phyloP scores from a whole-genome alignment of 1,140 invertebrate species.

The Melitaea cinxia region DNA sequence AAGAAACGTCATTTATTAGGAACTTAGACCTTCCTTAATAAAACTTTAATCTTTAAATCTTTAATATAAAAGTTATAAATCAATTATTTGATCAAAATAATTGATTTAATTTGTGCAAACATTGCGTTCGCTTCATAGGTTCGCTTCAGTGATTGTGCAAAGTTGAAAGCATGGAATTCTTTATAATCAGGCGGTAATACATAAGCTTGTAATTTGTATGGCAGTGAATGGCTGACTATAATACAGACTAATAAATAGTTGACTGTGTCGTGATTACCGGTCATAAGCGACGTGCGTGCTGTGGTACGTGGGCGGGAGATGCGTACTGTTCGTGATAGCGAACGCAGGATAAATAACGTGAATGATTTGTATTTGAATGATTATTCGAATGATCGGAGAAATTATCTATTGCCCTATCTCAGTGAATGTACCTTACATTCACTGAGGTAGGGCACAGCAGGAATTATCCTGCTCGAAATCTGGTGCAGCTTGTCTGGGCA shows the following conservation, averaged over 20 bases:
- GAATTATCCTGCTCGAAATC: no score
- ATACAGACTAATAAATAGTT: conserved; percentile 21
- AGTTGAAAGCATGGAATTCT: background rate
- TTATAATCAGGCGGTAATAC: no score
- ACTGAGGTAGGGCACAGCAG: no score
- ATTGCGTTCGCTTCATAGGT: no score
- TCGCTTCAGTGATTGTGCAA: background rate
- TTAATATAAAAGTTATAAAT: no score
- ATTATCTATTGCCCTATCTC: background rate
- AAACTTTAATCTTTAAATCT: background rate
- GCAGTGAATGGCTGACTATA: background rate
- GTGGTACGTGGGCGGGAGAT: conserved; percentile 30
- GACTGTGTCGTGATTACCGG: conserved; percentile 30
- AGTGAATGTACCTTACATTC: no score
- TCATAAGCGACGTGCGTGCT: conserved; percentile 38
- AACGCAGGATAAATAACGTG: conserved; percentile 1
- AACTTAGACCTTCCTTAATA: no score
- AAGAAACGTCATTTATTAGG: conserved; percentile 3
- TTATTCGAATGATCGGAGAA: background rate
- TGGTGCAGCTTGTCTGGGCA: no score
- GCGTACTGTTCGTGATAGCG: conserved; percentile 22
- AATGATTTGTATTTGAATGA: conserved; percentile 13
- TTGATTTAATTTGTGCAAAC: no score
- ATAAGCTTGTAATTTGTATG: no score
- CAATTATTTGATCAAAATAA: background rate